A percentile compares a stretch with the other conserved stretches of the same genome.
phyloP scores from a whole-genome alignment of 2,113 vertebrate species.

The Nasalis larvatus region DNA sequence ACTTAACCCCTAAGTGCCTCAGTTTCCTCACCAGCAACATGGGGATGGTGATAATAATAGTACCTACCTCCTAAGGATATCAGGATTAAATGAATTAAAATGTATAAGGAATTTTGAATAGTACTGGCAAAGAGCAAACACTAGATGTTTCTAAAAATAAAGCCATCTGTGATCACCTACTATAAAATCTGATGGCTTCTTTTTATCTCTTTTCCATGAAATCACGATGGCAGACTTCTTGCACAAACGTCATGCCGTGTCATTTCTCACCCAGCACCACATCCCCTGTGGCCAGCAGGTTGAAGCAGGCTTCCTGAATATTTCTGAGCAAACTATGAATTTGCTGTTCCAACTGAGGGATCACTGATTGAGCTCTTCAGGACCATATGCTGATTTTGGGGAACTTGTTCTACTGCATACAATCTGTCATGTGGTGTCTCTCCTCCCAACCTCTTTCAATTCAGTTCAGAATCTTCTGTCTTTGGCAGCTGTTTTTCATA shows the following conservation, averaged over 20 bases:
- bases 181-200: background rate
- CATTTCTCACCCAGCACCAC: background rate
- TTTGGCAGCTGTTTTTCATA: slow-evolving; percentile 25
- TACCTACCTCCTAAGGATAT: background rate
- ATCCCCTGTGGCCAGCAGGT: background rate
- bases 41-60: background rate
- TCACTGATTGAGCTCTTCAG: background rate
- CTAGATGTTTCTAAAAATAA: background rate
- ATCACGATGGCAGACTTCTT: background rate
- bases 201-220: background rate
- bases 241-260: background rate
- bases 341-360: background rate
- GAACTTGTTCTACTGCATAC: background rate
- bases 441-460: background rate
- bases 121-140: background rate
- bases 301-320: background rate
- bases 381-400: background rate
- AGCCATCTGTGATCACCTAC: background rate
- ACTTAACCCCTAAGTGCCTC: background rate
- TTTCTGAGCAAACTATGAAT: background rate
- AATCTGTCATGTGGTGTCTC: background rate
- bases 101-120: background rate
- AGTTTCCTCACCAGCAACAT: background rate
- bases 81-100: background rate
- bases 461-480: background rate